A percentile compares a stretch with the other conserved stretches of the same genome.
These are phyloP conservation scores for Lycaon pictus DNA, from an alignment of 2,113 vertebrate genomes.

Conservation along the genomic window DNA sequence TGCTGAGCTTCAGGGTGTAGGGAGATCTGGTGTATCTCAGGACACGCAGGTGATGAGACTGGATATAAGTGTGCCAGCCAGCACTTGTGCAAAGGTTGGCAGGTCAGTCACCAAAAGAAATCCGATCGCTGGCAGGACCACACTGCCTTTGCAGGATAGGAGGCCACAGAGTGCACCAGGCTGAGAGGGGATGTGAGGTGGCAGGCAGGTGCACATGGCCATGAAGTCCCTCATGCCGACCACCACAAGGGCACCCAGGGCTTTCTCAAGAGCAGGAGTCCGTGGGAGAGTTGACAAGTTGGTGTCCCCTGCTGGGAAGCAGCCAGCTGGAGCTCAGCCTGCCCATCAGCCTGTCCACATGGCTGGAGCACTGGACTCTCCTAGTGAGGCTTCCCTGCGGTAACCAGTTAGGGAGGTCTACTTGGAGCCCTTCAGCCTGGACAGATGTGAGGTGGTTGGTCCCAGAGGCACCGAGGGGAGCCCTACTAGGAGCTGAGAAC, in stretches of 20 bases:
- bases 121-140: not conserved
- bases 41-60: not conserved
- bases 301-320: not conserved
- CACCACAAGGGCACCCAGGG: not conserved
- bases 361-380: conserved; percentile 41
- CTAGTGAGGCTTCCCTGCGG: conserved; percentile 32
- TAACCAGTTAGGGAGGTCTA: conserved; percentile 62
- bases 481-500: not conserved
- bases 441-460: conserved; percentile 72
- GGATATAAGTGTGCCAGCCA: not conserved
- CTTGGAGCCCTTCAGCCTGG: conserved; percentile 27
- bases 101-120: not conserved
- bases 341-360: conserved; percentile 43
- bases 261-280: conserved; percentile 24
- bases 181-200: not conserved
- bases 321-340: not conserved
- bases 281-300: not conserved
- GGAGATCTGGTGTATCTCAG: no score
- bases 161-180: not conserved
- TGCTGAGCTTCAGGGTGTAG: no score
- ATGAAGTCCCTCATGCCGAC: not conserved
- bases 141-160: not conserved
- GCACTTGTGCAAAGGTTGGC: no score
- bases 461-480: not conserved
- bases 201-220: not conserved